phyloP scores from a whole-genome alignment of 2,113 vertebrate genomes.

The Stercorarius parasiticus region DNA sequence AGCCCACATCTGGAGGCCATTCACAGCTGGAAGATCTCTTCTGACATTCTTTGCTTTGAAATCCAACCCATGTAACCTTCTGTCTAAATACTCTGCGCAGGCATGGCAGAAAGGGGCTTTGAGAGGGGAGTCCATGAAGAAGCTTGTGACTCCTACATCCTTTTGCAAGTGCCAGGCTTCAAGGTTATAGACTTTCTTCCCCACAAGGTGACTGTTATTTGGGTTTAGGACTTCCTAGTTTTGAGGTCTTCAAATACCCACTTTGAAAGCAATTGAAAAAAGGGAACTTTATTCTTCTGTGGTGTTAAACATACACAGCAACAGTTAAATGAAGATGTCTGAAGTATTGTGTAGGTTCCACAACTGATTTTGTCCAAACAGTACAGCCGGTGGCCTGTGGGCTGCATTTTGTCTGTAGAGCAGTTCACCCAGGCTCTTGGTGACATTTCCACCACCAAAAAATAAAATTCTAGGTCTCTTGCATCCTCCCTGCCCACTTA shows the following conservation, averaged over 20 bases:
- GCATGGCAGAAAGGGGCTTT: constrained; percentile 2
- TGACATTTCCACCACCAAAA: neutral
- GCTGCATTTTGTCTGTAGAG: neutral
- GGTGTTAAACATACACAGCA: neutral
- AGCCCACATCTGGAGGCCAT: constrained; percentile 75
- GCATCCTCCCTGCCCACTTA: neutral
- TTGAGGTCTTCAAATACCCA: neutral
- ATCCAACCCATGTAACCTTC: constrained; percentile 57
- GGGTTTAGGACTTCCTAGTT: neutral
- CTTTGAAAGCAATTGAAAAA: neutral
- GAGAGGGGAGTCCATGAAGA: neutral
- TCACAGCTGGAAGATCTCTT: constrained; percentile 68
- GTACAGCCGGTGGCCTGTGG: neutral
- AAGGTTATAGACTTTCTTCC: neutral
- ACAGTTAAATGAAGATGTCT: neutral
- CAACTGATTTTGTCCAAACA: neutral
- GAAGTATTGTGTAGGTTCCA: neutral
- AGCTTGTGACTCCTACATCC: neutral
- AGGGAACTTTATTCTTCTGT: neutral
- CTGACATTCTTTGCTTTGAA: constrained; percentile 74
- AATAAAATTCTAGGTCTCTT: neutral
- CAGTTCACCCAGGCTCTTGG: neutral
- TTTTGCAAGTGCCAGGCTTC: neutral
- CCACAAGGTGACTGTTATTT: neutral
- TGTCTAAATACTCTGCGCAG: constrained; percentile 41